phyloP scores from a whole-genome alignment of 2,113 vertebrate species.

The Rhinichthys klamathensis region DNA sequence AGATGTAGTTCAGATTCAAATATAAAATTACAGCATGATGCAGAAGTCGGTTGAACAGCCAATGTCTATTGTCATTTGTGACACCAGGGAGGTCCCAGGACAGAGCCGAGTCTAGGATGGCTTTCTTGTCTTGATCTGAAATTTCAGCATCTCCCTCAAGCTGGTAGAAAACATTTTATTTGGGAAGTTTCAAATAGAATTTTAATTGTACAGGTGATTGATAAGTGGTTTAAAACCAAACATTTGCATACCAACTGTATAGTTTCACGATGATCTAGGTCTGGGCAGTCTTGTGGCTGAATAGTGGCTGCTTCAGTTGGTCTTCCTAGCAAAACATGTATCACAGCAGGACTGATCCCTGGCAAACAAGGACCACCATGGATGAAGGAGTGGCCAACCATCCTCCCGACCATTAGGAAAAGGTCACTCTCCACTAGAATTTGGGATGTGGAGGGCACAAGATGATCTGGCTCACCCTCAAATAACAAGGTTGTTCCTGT shows the following conservation, averaged over 20 bases:
- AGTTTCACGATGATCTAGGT: not conserved
- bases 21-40: no score
- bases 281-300: not conserved
- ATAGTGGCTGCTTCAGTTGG: not conserved
- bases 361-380: not conserved
- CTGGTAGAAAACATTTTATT: not conserved
- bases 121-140: not conserved
- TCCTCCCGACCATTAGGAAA: conserved; percentile 26
- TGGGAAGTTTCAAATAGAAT: not conserved
- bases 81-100: no score
- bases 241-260: conserved; percentile 1
- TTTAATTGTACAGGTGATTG: not conserved
- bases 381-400: conserved; percentile 19
- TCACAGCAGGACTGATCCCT: not conserved
- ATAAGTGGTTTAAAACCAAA: not conserved
- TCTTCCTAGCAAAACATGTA: not conserved
- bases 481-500: conserved; percentile 28
- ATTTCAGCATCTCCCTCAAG: not conserved
- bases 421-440: conserved; percentile 39
- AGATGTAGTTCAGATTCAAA: no score
- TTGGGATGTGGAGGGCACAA: conserved; percentile 29
- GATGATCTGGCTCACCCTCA: conserved; percentile 36
- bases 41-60: no score
- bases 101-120: not conserved
- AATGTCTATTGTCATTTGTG: no score